Conservation (phyloP, 2,888 invertebrate species). For the Meloe dianella region DNA sequence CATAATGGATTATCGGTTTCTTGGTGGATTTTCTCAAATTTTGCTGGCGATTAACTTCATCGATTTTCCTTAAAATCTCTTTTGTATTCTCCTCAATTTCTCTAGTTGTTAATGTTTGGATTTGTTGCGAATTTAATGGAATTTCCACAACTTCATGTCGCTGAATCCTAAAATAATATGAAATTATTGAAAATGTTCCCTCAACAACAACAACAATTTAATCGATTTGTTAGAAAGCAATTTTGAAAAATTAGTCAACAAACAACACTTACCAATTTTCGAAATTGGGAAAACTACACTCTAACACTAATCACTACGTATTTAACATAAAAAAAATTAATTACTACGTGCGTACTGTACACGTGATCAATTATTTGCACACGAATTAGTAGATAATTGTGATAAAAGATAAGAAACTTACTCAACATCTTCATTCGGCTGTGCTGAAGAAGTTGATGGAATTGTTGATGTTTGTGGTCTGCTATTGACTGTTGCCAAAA, state of each 20-base stretch:
- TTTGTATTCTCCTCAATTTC: constrained; percentile 47
- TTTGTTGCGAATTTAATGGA: constrained; percentile 17
- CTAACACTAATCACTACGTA: constrained; percentile 26
- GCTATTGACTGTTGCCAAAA: constrained; percentile 36
- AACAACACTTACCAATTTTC: constrained; percentile 43
- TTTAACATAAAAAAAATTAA: background rate
- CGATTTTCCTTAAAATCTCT: constrained; percentile 65
- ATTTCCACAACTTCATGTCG: constrained; percentile 44
- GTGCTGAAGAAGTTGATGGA: background rate
- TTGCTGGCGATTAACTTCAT: constrained; percentile 62
- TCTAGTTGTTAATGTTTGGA: constrained; percentile 17
- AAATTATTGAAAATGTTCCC: background rate
- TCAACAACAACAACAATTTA: background rate
- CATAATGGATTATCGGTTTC: background rate
- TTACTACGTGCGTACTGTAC: constrained; percentile 16
- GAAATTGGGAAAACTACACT: constrained; percentile 43
- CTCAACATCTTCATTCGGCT: constrained; percentile 36
- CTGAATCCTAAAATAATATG: constrained; percentile 46
- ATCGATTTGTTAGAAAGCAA: constrained; percentile 31
- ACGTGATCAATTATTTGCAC: constrained; percentile 18
- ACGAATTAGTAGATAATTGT: constrained; percentile 28
- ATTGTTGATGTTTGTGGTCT: constrained; percentile 39
- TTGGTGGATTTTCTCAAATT: constrained; percentile 43
- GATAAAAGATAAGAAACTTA: constrained; percentile 39
- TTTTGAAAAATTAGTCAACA: constrained; percentile 33